Evolutionary conservation across 2,888 invertebrate genomes (phyloP).

Genomic region (Sussaba pulchella): DNA sequence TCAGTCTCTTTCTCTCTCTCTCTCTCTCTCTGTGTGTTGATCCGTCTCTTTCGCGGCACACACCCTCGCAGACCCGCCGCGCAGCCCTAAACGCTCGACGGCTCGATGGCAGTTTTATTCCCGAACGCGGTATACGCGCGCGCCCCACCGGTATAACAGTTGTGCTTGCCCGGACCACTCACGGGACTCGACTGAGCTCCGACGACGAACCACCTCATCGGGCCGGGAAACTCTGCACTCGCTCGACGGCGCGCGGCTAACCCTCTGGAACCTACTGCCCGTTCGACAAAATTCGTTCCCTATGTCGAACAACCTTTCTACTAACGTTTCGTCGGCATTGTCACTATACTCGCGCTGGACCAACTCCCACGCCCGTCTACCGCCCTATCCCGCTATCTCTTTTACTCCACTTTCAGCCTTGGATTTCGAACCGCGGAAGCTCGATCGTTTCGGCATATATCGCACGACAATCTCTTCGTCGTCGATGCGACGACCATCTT

Average conservation of each 20-base stretch:
- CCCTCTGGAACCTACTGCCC: constrained; percentile 70
- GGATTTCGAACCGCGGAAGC: constrained; percentile 10
- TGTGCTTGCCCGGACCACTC: constrained; percentile 81
- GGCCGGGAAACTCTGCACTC: constrained; percentile 65
- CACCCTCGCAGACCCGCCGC: constrained; percentile 66
- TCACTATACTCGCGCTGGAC: constrained; percentile 11
- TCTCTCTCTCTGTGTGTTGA: constrained; percentile 36
- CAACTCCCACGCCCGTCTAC: constrained; percentile 29
- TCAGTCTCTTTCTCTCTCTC: constrained; percentile 5
- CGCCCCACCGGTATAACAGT: constrained; percentile 54
- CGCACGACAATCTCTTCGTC: too few species aligned
- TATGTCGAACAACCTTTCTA: constrained; percentile 43
- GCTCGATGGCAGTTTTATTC: constrained; percentile 72
- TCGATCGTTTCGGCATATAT: too few species aligned
- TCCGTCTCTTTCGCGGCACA: constrained; percentile 60
- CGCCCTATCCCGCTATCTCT: constrained; percentile 56
- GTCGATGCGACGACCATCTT: too few species aligned
- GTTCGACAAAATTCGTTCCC: constrained; percentile 67
- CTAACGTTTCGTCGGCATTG: constrained; percentile 50
- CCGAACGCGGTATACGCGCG: constrained; percentile 59
- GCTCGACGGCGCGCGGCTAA: constrained; percentile 44
- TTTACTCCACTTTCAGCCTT: constrained; percentile 1
- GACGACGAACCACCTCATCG: constrained; percentile 37
- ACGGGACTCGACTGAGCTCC: constrained; percentile 82
- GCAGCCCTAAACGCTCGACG: constrained; percentile 69